A percentile compares a stretch with the other conserved stretches of the same genome.
phyloP scores from a whole-genome alignment of 2,797 vertebrate genomes.

The Anguilla pacifica region DNA sequence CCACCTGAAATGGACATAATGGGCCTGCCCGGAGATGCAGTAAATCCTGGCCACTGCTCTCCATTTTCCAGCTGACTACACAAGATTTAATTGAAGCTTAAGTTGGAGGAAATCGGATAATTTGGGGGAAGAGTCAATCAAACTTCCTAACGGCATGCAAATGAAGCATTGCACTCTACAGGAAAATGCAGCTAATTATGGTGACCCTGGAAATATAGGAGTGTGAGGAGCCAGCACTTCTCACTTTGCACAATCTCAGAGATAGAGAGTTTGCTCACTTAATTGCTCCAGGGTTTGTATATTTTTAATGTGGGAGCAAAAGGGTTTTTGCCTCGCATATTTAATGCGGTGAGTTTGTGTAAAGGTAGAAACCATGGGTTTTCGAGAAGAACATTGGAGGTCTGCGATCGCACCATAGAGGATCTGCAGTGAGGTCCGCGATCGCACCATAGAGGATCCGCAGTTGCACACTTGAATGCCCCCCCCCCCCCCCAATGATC shows the following conservation, averaged over 20 bases:
- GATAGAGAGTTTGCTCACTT: neutral
- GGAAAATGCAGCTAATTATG: slow-evolving; percentile 28
- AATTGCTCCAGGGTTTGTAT: neutral
- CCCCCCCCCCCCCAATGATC: too few relatives aligned
- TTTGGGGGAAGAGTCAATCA: slow-evolving; percentile 47
- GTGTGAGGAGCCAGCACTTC: slow-evolving; percentile 10
- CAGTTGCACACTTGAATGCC: too few relatives aligned
- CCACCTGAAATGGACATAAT: slow-evolving; percentile 24
- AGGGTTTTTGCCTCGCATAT: neutral
- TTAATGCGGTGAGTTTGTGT: neutral
- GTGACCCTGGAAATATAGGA: slow-evolving; percentile 5
- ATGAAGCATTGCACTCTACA: slow-evolving; percentile 11
- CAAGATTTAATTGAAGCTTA: slow-evolving; percentile 62
- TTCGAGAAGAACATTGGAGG: neutral
- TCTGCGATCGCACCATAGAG: too few relatives aligned
- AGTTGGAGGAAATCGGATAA: slow-evolving; percentile 55
- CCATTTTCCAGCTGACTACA: slow-evolving; percentile 70
- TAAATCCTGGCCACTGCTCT: slow-evolving; percentile 53
- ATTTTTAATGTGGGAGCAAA: neutral
- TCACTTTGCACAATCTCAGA: neutral
- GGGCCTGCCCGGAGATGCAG: slow-evolving; percentile 45
- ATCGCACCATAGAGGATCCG: too few relatives aligned
- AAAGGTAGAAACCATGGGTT: too few relatives aligned
- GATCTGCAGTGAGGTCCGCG: neutral
- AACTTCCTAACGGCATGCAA: slow-evolving; percentile 14